Base-by-base conservation (phyloP, 2,888 invertebrate genomes). In the Polydrusus tereticollis region DNA sequence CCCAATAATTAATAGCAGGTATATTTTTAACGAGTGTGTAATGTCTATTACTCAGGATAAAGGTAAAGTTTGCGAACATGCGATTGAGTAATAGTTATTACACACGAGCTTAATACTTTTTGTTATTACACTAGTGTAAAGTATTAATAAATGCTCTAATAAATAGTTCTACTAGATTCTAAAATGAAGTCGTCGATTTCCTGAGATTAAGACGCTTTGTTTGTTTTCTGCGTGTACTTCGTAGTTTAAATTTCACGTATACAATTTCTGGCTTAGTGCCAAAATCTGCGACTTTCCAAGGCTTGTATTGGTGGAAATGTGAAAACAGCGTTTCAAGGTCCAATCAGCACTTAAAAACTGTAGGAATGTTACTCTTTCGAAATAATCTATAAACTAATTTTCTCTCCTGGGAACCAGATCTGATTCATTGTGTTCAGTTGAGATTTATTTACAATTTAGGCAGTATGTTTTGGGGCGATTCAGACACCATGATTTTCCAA, bases 271-370 rank as follows among this genome's bases (percentile, higher is more conserved):
- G 70, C 70, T 10, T 7, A 20, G 16, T 20, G 52, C 70, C 70
- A 70, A 50, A 65, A 45, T 58, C 65, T 69, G 47, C 43, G 55
- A 26, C 59, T 58, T 33, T 41, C 58, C 58, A 70, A 58, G 65
- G 70, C 70, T 36, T 50, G 45, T 67, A 72, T 62, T 72, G 57
- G 64, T 50, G 65, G 45, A 58, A 62, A 63, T 72, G 63, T 62
- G 66, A 65, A 57, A 20, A 60, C 45, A 52, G 26, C n/a, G 52
- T 47, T 68, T 69, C 64, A 64, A 68, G 63, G 69, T 58, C 16
- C 58, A 58, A 47, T 16, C 18, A 55, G 47, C 45, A 52, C 6
- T 43, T 55, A 58, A 64, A 50, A 64, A 21, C 2, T 21, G 23
- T 50, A 26, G 50, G 50, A 50, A 50, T 50, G 50, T 50, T 26